phyloP scores from a whole-genome alignment of 2,797 vertebrate species.

The Falco novaeseelandiae region DNA sequence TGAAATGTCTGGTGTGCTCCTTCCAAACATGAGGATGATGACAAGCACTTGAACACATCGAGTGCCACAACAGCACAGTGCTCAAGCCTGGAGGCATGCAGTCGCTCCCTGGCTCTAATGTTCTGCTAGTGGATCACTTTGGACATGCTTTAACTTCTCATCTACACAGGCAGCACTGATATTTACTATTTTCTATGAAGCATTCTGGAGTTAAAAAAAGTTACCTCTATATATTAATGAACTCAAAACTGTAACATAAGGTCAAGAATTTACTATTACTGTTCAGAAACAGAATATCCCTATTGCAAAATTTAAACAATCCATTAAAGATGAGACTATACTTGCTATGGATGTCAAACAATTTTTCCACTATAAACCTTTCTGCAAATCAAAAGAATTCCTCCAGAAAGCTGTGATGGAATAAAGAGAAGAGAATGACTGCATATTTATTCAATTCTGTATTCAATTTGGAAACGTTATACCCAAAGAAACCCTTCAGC shows the following conservation, averaged over 20 bases:
- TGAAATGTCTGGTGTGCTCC: background rate
- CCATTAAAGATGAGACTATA: constrained; percentile 18
- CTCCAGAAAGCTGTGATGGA: background rate
- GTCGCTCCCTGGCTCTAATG: background rate
- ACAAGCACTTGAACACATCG: background rate
- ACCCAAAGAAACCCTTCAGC: background rate
- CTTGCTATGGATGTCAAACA: constrained; percentile 13
- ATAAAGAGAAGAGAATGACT: background rate
- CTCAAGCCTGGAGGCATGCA: background rate
- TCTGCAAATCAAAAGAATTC: constrained; percentile 21
- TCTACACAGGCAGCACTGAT: background rate
- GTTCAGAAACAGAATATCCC: background rate
- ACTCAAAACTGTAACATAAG: background rate
- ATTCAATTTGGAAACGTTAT: constrained; percentile 25
- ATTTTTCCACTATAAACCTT: constrained; percentile 39
- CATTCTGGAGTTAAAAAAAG: background rate
- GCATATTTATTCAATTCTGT: background rate
- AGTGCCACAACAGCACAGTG: background rate
- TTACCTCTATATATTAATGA: background rate
- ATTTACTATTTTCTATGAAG: background rate
- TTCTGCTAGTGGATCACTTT: background rate
- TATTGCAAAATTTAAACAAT: constrained; percentile 27
- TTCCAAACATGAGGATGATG: background rate
- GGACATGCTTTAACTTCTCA: background rate
- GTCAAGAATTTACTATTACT: constrained; percentile 1